Percentiles rank a stretch among this genome's conserved stretches.
phyloP scores from a whole-genome alignment of 2,113 vertebrate species.

The Scalopus aquaticus region DNA sequence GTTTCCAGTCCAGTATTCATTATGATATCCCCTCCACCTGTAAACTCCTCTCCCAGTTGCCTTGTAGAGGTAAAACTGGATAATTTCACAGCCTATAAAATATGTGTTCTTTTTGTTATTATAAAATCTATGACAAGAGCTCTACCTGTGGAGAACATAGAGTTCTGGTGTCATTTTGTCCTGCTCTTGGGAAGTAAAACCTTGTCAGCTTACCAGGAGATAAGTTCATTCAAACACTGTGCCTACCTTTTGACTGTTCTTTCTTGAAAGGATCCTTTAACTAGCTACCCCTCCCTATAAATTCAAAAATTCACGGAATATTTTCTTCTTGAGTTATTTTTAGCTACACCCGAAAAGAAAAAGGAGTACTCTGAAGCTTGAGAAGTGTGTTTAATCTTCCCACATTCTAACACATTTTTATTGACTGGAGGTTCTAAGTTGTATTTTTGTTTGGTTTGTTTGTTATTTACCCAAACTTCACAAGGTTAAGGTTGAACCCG shows the following conservation, averaged over 20 bases:
- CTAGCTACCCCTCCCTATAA: neutral
- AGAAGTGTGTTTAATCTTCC: conserved; percentile 43
- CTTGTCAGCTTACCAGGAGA: conserved; percentile 60
- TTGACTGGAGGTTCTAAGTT: neutral
- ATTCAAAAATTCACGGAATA: conserved; percentile 39
- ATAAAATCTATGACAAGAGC: conserved; percentile 65
- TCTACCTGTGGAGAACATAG: conserved; percentile 48
- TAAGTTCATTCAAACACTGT: conserved; percentile 63
- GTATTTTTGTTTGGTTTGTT: conserved; percentile 31
- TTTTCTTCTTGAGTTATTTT: conserved; percentile 72
- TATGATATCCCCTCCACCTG: conserved; percentile 74
- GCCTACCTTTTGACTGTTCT: conserved; percentile 56
- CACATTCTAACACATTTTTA: conserved; percentile 42
- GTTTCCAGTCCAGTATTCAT: conserved; percentile 77
- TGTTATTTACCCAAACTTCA: conserved; percentile 2
- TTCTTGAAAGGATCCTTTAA: conserved; percentile 62
- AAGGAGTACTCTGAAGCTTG: conserved; percentile 36
- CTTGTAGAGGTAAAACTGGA: conserved; percentile 76
- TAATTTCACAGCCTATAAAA: conserved; percentile 73
- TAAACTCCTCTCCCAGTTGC: conserved; percentile 78
- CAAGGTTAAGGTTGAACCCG: conserved; percentile 15
- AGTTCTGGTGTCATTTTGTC: conserved; percentile 47
- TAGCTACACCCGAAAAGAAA: conserved; percentile 52
- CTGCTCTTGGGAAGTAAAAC: conserved; percentile 59
- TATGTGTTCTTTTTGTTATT: conserved; percentile 59